Evolutionary conservation across 2,888 invertebrate genomes (phyloP).

Genomic region (Epistrophe eligans): DNA sequence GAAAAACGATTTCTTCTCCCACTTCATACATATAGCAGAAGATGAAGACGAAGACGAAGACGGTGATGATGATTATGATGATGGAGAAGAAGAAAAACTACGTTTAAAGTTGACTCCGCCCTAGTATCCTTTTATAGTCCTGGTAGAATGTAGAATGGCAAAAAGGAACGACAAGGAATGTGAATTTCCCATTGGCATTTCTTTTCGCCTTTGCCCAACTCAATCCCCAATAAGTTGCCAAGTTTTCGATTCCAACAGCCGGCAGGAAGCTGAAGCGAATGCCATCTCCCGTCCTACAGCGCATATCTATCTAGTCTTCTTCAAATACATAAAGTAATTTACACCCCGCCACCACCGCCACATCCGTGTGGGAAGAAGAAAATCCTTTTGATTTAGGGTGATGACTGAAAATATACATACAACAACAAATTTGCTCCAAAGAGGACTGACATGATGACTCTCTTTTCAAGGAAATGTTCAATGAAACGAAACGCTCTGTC

Average conservation of each 20-base stretch:
- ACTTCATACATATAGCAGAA: constrained; percentile 28
- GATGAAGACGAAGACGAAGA: neutral
- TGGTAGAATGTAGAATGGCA: constrained; percentile 31
- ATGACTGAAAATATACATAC: constrained; percentile 41
- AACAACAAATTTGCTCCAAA: constrained; percentile 15
- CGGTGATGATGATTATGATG: neutral
- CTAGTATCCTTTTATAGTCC: constrained; percentile 54
- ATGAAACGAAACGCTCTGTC: constrained; percentile 31
- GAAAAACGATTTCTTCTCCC: constrained; percentile 62
- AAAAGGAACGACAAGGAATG: constrained; percentile 70
- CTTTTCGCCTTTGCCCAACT: constrained; percentile 66
- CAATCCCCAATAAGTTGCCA: constrained; percentile 71
- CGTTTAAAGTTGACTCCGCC: constrained; percentile 70
- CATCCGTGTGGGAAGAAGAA: constrained; percentile 45
- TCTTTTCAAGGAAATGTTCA: constrained; percentile 36
- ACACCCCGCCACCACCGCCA: constrained; percentile 28
- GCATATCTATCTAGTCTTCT: constrained; percentile 63
- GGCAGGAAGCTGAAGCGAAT: constrained; percentile 58
- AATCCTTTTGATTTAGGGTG: constrained; percentile 69
- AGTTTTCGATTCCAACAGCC: constrained; percentile 52
- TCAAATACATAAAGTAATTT: constrained; percentile 71
- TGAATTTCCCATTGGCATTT: constrained; percentile 74
- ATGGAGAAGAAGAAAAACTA: constrained; percentile 45
- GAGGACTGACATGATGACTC: constrained; percentile 28
- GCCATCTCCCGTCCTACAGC: constrained; percentile 68